Evolutionary conservation across 2,888 invertebrate species (phyloP), one percentile per base, ranked within the genome.

Genomic region (Dione juno): DNA sequence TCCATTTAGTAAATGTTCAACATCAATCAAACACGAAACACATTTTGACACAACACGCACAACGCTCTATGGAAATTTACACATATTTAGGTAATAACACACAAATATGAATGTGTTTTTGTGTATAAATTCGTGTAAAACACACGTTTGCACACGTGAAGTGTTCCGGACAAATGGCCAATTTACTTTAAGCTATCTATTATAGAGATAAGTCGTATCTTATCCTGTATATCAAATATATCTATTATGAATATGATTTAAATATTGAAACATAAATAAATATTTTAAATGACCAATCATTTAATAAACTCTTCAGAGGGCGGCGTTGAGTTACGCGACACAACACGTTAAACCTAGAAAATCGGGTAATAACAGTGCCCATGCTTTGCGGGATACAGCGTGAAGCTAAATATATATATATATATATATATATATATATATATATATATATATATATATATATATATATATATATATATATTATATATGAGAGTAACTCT

Each of bases 1-100:
- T 68, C 65, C 59, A 73, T 68, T 43, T 43, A 59, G 35, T 58
- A 43, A 37, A 43, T 14, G 37, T 21, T 37, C 66, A 59, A 61
- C 53, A 16, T 64, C 59, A 69, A 68, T 65, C 57, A 28, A 28
- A 57, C 28, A 50, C 45, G 16, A 64, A 64, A 65, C 28, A 43
- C 50, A 53, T 52, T n/a, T 53, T 43, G 35, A 61, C 66, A 43
- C 69, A 37, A 40, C 50, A 11, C 3, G 14, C 50, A 64, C 40
- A 64, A 14, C 40, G 16, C 14, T 64, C 13, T 21, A 52, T 7
- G 9, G 6, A 52, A 37, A 37, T 6, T 7, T 13, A 64, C 64
- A 50, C 64, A 52, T 52, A 21, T 64, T 40, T 40, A 40, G 21
- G 5, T 16, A 37, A 8, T 57, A 11, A 40, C 57, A 57, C 40